phyloP scores from a whole-genome alignment of 2,888 invertebrate genomes.

The Eilema caniola region DNA sequence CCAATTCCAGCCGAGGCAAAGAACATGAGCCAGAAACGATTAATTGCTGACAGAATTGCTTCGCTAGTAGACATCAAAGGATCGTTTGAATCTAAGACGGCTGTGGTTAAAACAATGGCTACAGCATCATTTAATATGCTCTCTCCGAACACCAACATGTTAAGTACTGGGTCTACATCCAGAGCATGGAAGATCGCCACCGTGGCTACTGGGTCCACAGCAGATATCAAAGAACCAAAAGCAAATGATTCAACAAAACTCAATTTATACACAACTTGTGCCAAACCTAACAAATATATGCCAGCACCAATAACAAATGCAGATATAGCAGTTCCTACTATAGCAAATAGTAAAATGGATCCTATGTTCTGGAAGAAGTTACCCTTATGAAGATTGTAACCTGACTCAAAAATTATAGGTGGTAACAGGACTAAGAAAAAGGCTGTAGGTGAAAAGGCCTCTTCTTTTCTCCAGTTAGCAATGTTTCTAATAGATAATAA shows the following conservation, averaged over 20 bases:
- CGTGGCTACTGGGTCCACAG: slow-evolving; percentile 99
- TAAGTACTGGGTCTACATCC: slow-evolving; percentile 98
- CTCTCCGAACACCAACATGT: slow-evolving; percentile 99
- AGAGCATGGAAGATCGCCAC: slow-evolving; percentile 99
- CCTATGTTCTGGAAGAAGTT: slow-evolving; percentile 99
- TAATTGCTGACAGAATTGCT: slow-evolving; percentile 95
- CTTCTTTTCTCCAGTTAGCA: slow-evolving; percentile 98
- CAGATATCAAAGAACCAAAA: slow-evolving; percentile 98
- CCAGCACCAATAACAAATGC: slow-evolving; percentile 99
- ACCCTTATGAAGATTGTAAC: slow-evolving; percentile 99
- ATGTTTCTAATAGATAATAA: slow-evolving; percentile 95
- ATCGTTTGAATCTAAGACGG: slow-evolving; percentile 90
- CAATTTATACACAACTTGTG: slow-evolving; percentile 95
- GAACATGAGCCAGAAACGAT: slow-evolving; percentile 98
- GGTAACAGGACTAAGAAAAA: slow-evolving; percentile 98
- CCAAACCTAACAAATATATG: slow-evolving; percentile 97
- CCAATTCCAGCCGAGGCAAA: slow-evolving; percentile 99
- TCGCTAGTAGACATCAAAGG: slow-evolving; percentile 90
- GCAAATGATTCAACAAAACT: slow-evolving; percentile 99
- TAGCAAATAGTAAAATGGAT: slow-evolving; percentile 99
- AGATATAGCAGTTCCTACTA: slow-evolving; percentile 98
- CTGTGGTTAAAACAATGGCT: slow-evolving; percentile 98
- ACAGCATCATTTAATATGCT: slow-evolving; percentile 99
- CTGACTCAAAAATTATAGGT: slow-evolving; percentile 99
- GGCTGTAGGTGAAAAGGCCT: slow-evolving; percentile 99